These are phyloP conservation scores for Acanthoscelides obtectus DNA, from an alignment of 2,888 invertebrate species.

Conservation along the genomic window DNA sequence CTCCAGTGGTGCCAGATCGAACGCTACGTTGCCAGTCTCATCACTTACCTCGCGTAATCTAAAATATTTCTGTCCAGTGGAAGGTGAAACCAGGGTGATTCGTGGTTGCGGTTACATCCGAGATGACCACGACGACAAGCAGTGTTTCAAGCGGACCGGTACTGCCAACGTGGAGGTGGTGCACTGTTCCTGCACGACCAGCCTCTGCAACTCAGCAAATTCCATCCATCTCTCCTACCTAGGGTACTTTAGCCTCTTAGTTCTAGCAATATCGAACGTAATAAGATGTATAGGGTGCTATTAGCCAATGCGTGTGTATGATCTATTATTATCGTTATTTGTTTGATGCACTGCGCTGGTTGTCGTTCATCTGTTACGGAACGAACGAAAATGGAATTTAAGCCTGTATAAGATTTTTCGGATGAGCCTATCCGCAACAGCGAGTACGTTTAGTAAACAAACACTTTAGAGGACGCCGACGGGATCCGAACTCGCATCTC, in stretches of 20 bases:
- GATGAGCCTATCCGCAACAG: no score
- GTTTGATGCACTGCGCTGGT: neutral
- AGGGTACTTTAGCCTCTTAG: neutral
- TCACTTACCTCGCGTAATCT: no score
- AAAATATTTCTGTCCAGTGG: conserved; percentile 59
- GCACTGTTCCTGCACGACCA: conserved; percentile 75
- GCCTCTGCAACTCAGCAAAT: conserved; percentile 66
- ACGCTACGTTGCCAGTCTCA: no score
- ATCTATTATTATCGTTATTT: neutral
- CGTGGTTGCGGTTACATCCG: conserved; percentile 76
- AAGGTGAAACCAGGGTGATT: conserved; percentile 70
- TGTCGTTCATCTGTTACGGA: neutral
- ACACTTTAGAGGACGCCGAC: no score
- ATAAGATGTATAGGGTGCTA: neutral
- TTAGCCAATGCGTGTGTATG: neutral
- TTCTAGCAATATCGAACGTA: neutral
- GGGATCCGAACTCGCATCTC: no score
- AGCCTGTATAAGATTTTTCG: no score
- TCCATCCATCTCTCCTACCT: conserved; percentile 5
- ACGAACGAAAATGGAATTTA: no score
- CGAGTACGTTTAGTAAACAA: no score
- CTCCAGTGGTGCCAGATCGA: no score
- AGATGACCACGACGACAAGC: conserved; percentile 57
- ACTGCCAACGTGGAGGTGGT: conserved; percentile 69
- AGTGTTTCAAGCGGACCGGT: conserved; percentile 65